Evolutionary conservation across 2,797 vertebrate genomes (phyloP).

Genomic region (Cuniculus paca): DNA sequence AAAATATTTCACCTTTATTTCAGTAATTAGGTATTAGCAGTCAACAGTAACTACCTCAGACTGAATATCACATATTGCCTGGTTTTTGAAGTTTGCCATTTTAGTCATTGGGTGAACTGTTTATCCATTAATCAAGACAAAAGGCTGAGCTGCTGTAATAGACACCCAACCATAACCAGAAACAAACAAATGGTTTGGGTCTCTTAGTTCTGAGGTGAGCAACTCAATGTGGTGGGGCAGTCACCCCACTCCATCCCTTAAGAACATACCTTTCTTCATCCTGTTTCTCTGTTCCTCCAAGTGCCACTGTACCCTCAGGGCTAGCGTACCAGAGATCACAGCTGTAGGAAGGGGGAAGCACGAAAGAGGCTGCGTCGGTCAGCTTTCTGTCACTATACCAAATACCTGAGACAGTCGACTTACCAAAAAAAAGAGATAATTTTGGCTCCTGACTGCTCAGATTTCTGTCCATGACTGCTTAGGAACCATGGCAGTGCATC

Average conservation of each 20-base stretch:
- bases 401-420: background rate
- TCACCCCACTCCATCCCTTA: background rate
- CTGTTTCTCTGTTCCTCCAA: background rate
- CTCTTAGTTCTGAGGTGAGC: background rate
- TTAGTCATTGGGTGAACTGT: background rate
- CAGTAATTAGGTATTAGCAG: background rate
- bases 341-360: background rate
- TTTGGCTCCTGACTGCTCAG: background rate
- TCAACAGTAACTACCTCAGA: background rate
- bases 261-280: background rate
- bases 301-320: background rate
- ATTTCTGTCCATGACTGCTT: background rate
- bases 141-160: background rate
- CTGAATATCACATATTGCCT: background rate
- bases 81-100: background rate
- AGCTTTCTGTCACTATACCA: too few species aligned
- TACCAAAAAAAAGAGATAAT: background rate
- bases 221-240: background rate
- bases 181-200: background rate
- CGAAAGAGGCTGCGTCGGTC: background rate
- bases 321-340: background rate
- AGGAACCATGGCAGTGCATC: background rate
- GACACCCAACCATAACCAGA: background rate
- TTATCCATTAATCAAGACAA: background rate
- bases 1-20: constrained; percentile 33